These are phyloP conservation scores for Xylophagus ater DNA, from an alignment of 2,888 invertebrate species.

Conservation along the genomic window DNA sequence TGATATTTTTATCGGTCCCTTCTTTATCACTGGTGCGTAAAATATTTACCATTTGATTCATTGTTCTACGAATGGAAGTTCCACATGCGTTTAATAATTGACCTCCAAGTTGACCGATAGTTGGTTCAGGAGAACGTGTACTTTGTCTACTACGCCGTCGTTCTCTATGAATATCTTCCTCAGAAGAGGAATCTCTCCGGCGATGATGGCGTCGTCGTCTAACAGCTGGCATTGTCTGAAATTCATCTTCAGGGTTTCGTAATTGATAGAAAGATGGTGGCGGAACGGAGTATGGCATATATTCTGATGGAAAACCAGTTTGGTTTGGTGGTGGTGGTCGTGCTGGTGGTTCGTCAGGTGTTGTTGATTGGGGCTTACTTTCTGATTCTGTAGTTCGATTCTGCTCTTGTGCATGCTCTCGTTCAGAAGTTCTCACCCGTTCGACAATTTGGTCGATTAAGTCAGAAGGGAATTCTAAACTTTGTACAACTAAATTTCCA, in stretches of 20 bases:
- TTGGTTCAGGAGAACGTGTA: slow-evolving; percentile 47
- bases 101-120: slow-evolving; percentile 56
- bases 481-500: slow-evolving; percentile 54
- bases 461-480: slow-evolving; percentile 55
- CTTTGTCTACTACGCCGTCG: slow-evolving; percentile 32
- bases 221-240: slow-evolving; percentile 35
- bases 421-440: slow-evolving; percentile 34
- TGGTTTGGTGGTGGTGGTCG: slow-evolving; percentile 44
- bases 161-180: slow-evolving; percentile 41
- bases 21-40: slow-evolving; percentile 44
- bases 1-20: slow-evolving; percentile 51
- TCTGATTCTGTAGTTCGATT: slow-evolving; percentile 35
- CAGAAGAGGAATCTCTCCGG: slow-evolving; percentile 43
- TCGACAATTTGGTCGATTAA: slow-evolving; percentile 56
- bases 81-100: slow-evolving; percentile 62
- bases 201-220: slow-evolving; percentile 44
- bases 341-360: slow-evolving; percentile 33
- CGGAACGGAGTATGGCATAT: slow-evolving; percentile 45
- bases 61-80: slow-evolving; percentile 49
- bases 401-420: slow-evolving; percentile 34
- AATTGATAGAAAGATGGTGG: slow-evolving; percentile 42
- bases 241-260: slow-evolving; percentile 34
- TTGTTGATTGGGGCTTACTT: not conserved
- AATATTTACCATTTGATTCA: slow-evolving; percentile 58
- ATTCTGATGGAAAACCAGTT: slow-evolving; percentile 37